Percentiles rank a stretch among this genome's conserved stretches.
phyloP scores from a whole-genome alignment of 2,113 vertebrate genomes.

The Puma concolor region DNA sequence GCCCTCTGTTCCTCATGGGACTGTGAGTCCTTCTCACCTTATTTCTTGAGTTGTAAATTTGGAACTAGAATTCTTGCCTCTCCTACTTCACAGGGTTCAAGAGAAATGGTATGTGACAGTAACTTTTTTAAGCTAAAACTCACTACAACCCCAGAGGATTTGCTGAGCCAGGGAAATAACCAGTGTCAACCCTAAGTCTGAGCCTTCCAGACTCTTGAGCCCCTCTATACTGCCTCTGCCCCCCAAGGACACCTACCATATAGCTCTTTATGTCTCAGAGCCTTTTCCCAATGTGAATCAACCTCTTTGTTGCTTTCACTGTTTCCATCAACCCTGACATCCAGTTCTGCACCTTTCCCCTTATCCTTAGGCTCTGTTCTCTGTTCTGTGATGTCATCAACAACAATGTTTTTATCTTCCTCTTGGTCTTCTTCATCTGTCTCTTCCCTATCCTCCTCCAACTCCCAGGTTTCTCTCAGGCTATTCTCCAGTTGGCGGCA shows the following conservation, averaged over 20 bases:
- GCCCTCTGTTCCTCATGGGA: neutral
- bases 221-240: neutral
- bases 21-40: neutral
- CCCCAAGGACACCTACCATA: conserved; percentile 84
- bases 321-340: conserved; percentile 6
- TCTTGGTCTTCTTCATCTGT: conserved; percentile 79
- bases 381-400: conserved; percentile 52
- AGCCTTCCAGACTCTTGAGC: neutral
- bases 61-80: conserved; percentile 38
- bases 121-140: conserved; percentile 22
- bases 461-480: conserved; percentile 86
- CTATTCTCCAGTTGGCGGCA: conserved; percentile 92
- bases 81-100: conserved; percentile 34
- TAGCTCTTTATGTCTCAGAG: conserved; percentile 88
- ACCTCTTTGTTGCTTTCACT: conserved; percentile 35
- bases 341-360: conserved; percentile 30
- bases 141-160: conserved; percentile 36
- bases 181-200: neutral
- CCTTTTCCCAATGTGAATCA: conserved; percentile 58
- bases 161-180: conserved; percentile 2
- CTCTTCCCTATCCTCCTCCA: conserved; percentile 85
- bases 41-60: conserved; percentile 11
- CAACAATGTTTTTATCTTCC: conserved; percentile 38
- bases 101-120: neutral
- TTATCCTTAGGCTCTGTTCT: conserved; percentile 27